phyloP scores from a whole-genome alignment of 1,140 invertebrate species.

The Drosophila bocki region DNA sequence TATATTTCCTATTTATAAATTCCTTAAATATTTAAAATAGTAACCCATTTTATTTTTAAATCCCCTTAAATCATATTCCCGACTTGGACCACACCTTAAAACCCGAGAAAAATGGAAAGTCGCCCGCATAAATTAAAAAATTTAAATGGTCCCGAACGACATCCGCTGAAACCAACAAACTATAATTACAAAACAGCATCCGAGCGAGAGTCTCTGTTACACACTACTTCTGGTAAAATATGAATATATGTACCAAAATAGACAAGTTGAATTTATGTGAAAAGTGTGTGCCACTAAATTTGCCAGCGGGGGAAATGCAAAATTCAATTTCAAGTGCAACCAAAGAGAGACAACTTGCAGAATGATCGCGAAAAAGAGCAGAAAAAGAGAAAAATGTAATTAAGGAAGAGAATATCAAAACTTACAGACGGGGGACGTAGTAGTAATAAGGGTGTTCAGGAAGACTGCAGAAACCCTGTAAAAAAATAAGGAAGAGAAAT shows the following conservation, averaged over 20 bases:
- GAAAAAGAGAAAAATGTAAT: constrained; percentile 13
- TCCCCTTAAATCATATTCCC: neutral
- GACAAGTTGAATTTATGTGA: constrained; percentile 26
- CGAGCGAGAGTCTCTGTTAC: constrained; percentile 3
- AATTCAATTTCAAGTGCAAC: constrained; percentile 46
- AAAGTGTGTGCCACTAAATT: constrained; percentile 36
- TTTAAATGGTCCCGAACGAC: constrained; percentile 36
- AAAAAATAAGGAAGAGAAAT: constrained; percentile 7
- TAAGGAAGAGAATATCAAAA: constrained; percentile 1
- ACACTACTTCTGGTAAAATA: constrained; percentile 14
- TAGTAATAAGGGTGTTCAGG: neutral
- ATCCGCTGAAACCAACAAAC: constrained; percentile 33
- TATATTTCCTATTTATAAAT: neutral
- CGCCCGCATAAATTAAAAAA: constrained; percentile 41
- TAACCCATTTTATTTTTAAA: neutral
- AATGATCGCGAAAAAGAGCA: constrained; percentile 12
- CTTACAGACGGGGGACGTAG: neutral
- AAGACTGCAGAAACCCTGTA: constrained; percentile 1
- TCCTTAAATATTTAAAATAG: neutral
- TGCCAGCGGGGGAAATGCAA: constrained; percentile 18
- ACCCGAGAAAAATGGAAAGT: constrained; percentile 25
- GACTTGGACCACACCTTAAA: constrained; percentile 6
- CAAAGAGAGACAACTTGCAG: constrained; percentile 21
- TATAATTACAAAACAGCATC: constrained; percentile 40
- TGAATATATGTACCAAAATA: constrained; percentile 41